phyloP scores from a whole-genome alignment of 1,140 invertebrate genomes.

The Delia radicum region DNA sequence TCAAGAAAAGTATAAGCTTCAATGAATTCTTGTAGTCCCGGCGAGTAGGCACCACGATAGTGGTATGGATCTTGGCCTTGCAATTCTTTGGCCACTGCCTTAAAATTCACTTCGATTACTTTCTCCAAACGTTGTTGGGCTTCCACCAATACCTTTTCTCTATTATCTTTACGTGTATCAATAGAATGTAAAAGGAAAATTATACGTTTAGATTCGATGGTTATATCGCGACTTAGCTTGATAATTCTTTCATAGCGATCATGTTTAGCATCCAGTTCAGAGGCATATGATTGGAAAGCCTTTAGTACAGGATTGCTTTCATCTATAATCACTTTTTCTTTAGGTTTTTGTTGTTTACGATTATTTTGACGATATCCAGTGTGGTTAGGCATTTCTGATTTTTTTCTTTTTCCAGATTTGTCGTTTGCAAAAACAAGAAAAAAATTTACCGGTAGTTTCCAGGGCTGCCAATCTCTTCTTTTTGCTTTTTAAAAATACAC shows the following conservation, averaged over 20 bases:
- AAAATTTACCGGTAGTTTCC: no score
- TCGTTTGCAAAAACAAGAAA: no score
- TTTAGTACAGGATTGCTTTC: constrained; percentile 64
- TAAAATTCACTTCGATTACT: constrained; percentile 65
- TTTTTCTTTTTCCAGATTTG: no score
- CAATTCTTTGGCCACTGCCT: constrained; percentile 71
- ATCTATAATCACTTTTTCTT: constrained; percentile 27
- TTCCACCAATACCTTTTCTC: constrained; percentile 63
- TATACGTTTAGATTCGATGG: constrained; percentile 86
- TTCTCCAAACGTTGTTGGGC: constrained; percentile 66
- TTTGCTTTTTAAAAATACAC: no score
- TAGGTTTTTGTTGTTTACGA: constrained; percentile 3
- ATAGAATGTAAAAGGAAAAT: constrained; percentile 85
- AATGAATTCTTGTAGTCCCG: constrained; percentile 83
- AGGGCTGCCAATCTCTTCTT: no score
- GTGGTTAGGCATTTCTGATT: constrained; percentile 20
- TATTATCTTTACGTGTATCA: constrained; percentile 62
- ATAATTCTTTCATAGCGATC: constrained; percentile 83
- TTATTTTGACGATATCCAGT: neutral
- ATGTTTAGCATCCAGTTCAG: constrained; percentile 75
- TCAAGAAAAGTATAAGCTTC: constrained; percentile 80
- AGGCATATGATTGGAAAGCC: constrained; percentile 68
- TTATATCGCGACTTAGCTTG: constrained; percentile 84
- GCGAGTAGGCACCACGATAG: constrained; percentile 72
- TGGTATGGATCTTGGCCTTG: constrained; percentile 71